Base-by-base conservation (phyloP, 53 echinoderm and acorn worm genomes). In the Luidia sarsii region DNA sequence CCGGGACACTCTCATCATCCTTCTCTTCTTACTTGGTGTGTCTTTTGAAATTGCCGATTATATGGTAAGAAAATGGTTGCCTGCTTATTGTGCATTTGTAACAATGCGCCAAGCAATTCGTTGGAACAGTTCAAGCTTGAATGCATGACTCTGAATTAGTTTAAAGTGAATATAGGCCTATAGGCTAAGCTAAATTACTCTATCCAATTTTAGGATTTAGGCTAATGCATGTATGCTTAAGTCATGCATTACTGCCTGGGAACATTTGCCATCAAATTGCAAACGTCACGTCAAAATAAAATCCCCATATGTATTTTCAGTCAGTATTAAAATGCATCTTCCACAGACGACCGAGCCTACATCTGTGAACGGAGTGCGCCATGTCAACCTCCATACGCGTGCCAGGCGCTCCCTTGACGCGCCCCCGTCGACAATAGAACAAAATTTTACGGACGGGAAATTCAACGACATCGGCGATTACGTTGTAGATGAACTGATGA, bases 1-100 rank as follows among this genome's bases (percentile, higher is more conserved):
- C 28, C 48, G 84, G 20, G 84, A 84, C 39, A 84, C 43, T 0
- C 7, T 56, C 0, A 84, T 84, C 38, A 73, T 84, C 20, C 19
- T 84, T 2, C n/a, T 62, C 16, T 84, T 84, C 22, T 27, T 71
- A 1, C 38, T 53, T 64, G 84, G 72, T 3, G 53, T 72, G 36
- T 50, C 41, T 1, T 72, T 84, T 14, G 84, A 84, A 64, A 45
- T 61, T 19, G 1, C 46, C 13, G 41, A 43, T 43, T 61, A 77
- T 20, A 46, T 13, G 15, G 77, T 77, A 61, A 45, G 77, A 15
- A n/a, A n/a, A n/a, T n/a, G n/a, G n/a, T n/a, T n/a, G n/a, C n/a
- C n/a, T n/a, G n/a, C n/a, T n/a, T n/a, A n/a, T n/a, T n/a, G n/a
- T n/a, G n/a, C n/a, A n/a, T n/a, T n/a, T n/a, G n/a, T n/a, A n/a